Evolutionary conservation across 2,888 invertebrate genomes (phyloP), one percentile per base, ranked within the genome.

Genomic region (Unio delphinus): DNA sequence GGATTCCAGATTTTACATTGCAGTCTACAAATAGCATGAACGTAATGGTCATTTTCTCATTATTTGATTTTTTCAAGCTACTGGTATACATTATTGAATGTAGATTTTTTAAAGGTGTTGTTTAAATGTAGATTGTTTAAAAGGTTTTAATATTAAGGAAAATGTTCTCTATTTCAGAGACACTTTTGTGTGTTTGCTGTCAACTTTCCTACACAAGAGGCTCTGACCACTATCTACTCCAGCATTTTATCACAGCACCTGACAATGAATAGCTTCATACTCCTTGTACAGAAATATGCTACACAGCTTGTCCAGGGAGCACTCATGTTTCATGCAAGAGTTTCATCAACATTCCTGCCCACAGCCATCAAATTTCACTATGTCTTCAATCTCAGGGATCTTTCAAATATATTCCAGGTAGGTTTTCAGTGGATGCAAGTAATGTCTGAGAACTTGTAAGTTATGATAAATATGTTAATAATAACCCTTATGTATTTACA

Each of bases 281-380:
- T 92, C 4, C 90, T 91, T 68, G 92, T 96, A 26, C 92, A 92
- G 62, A 94, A 94, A 87, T 91, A 94, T 81, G 92, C 94, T 62
- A 92, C 92, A 45, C 94, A 93, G 81, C 92, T 97, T 74, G 95
- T 97, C 1, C 91, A 93, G 66, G 95, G 96, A 4, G 94, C 97
- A 0, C 92, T 98, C 68, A 93, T 94, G 23, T 89, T 98, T 56
- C 98, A 98, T 88, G 93, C 94, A 84, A 95, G 96, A 91, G 94
- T 95, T 4, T 93, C 94, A 3, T 94, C 95, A 89, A 93, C 95
- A 54, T 98, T 97, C 90, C 91, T 98, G 72, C 98, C 98, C 0
- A 98, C 98, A 2, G 97, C 98, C 1, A 94, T 96, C 65, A 98
- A 98, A 90, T 98, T 97, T 84, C 98, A 98, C 90, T 98, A 98